Base-by-base conservation (phyloP, 64 coral and sea anemone genomes). In the Stichodactyla helianthus region DNA sequence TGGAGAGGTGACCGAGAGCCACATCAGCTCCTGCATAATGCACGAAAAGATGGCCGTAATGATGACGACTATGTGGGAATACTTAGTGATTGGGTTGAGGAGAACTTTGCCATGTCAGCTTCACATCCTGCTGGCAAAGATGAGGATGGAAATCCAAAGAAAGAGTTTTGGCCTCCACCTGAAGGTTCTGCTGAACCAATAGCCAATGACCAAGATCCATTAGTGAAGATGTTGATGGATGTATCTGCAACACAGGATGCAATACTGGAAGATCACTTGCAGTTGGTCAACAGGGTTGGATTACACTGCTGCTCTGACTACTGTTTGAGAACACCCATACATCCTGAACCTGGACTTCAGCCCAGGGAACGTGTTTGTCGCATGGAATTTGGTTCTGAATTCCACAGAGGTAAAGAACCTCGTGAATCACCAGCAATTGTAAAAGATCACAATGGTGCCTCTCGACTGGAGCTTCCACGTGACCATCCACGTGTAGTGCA, bases 1-100 rank as follows among this genome's bases (percentile, higher is more conserved):
- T 90, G 88, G 88, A 90, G 88, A 77, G 62, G 71, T 76, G 88
- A 90, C 71, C 20, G 88, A 56, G 20, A 90, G 53, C 88, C 88
- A 71, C 88, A 90, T 78, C 61, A 77, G 82, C 53, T 90, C 9
- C 61, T 90, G 12, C 81, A 90, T 51, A 51, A 85, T 83, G 65
- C 89, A 60, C 18, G 82, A 85, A 19, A 85, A 58, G 82, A 90
- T 18, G 63, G 52, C 11, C 85, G 89, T 67, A 63, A 20, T 57
- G 70, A 90, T 3, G 52, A 74, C 9, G 82, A 90, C 82, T 57
- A 85, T 77, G 89, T 84, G 51, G 22, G 28, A 53, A 84, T 82
- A 78, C 89, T 90, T 54, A 85, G 83, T 78, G 60, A 85, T 6
- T 90, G 88, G 88, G 82, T 65, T 31, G 82, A 90, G 14, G 63